Evolutionary conservation across 2,888 invertebrate species (phyloP), one percentile per base, ranked within the genome.

Genomic region (Cotesia congregata): DNA sequence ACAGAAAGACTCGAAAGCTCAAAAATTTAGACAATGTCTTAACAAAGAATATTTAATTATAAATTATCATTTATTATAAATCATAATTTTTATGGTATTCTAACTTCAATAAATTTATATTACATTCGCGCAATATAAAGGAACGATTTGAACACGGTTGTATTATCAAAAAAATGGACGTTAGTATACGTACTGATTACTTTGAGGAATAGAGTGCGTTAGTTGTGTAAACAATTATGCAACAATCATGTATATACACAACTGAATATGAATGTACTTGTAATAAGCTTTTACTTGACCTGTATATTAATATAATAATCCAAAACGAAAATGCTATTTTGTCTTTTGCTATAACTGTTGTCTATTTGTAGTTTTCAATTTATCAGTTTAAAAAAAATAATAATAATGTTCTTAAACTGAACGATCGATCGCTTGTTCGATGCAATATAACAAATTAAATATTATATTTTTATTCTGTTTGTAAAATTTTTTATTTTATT

Each of bases 311-410:
- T 50, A 70, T 77, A 77, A 78, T 50, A 50, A 78, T 77, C 74
- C 73, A 77, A 79, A 68, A 76, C 74, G 78, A 76, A 85, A 86
- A 85, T 85, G 85, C 85, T 85, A 83, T 82, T 70, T 81, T 85
- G 85, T 85, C 85, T 85, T 85, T 85, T 85, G 82, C 81, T 85
- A 84, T 83, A 62, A 20, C 59, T 59, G 59, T 62, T 12, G 30
- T 9, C 38, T n/a, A 50, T 38, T 60, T 38, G 30, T 60, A 12
- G 5, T 12, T 17, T 5, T 60, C 20, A 20, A 9, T 20, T n/a
- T n/a, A 12, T 20, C 15, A 30, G 30, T 41, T 30, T 38, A 59
- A 59, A 60, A 40, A 12, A n/a, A 4, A 5, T n/a, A 7, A 59
- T 15, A 60, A 15, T 59, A n/a, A 7, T 38, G 5, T 6, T 15